A percentile compares a stretch with the other conserved stretches of the same genome.
Conservation (phyloP, 2,888 invertebrate species). For the Xanthorhoe spadicearia region DNA sequence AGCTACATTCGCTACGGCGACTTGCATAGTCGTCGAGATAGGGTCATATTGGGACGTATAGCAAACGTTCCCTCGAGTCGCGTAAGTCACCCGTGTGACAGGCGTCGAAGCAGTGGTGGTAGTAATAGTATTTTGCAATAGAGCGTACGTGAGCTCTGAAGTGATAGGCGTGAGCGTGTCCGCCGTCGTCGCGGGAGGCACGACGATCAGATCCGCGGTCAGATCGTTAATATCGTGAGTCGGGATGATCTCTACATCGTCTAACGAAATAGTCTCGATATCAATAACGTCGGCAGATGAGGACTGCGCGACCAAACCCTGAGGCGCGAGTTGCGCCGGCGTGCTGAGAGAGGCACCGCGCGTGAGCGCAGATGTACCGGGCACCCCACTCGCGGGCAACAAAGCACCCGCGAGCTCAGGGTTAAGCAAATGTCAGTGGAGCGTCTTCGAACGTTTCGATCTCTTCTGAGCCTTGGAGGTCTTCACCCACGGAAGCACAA, state of each 20-base stretch:
- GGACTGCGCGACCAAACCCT: constrained; percentile 19
- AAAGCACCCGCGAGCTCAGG: constrained; percentile 33
- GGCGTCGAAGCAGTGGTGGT: neutral
- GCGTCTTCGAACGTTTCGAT: constrained; percentile 72
- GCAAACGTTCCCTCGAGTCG: constrained; percentile 6
- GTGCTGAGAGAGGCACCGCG: constrained; percentile 20
- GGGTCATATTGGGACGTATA: constrained; percentile 7
- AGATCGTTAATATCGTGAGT: constrained; percentile 12
- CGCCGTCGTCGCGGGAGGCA: constrained; percentile 22
- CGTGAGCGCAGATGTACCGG: constrained; percentile 8
- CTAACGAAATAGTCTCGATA: constrained; percentile 24
- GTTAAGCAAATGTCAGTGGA: constrained; percentile 56
- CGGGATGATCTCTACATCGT: constrained; percentile 21
- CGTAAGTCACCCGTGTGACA: constrained; percentile 4
- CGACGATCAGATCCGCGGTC: constrained; percentile 22
- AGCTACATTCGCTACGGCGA: constrained; percentile 4
- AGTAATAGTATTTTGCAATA: constrained; percentile 8
- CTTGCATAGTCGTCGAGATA: neutral
- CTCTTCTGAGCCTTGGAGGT: constrained; percentile 71
- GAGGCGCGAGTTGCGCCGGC: constrained; percentile 28
- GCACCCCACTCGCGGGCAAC: constrained; percentile 38
- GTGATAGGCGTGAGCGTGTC: constrained; percentile 17
- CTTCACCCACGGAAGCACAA: constrained; percentile 74
- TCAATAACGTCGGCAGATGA: constrained; percentile 10
- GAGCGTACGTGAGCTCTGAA: constrained; percentile 11